Base-by-base conservation (phyloP, 2,888 invertebrate species). In the Drosophila aldrichi region DNA sequence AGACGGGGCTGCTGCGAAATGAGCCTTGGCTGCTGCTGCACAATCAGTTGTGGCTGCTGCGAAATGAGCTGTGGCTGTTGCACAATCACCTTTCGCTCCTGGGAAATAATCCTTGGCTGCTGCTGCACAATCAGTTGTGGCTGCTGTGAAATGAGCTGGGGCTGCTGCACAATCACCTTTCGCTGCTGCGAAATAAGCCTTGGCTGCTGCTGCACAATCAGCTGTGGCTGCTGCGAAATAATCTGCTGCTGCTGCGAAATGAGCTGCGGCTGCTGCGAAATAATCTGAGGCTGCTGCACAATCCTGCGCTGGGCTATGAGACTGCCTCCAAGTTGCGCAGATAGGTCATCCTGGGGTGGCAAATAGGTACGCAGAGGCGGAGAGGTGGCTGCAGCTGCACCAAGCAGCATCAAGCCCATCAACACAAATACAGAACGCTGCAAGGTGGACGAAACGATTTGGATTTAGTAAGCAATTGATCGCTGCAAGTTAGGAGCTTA, bases 331-430 rank as follows among this genome's bases (percentile, higher is more conserved):
- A 46, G 34, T 16, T 34, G 18, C 25, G n/a, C 20, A 9, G 0
- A 2, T 3, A 56, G 3, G n/a, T 32, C 9, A 3, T 6, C 6
- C 5, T 25, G n/a, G 9, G 81, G 78, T 29, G 79, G 74, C 52
- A 79, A 44, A 16, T 82, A 81, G 2, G 60, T 65, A 32, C 38
- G 18, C n/a, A 25, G 25, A 58, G 49, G 0, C 40, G 38, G 40
- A 14, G 5, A 36, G 20, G 56, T 40, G 16, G 62, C 68, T 7
- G 40, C 32, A 5, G 32, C 65, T 3, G 32, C 34, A 8, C 68
- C 79, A 58, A 71, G n/a, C 7, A 79, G 49, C 41, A 44, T 40
- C n/a, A 81, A 40, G 7, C 56, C 54, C 8, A 79, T 34, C 16
- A 62, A 20, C 36, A 57, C 43, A 20, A 58, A 38, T 2, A 73